A percentile compares a stretch with the other conserved stretches of the same genome.
These are phyloP conservation scores for Entelurus aequoreus DNA, from an alignment of 2,113 vertebrate species.

Conservation along the genomic window DNA sequence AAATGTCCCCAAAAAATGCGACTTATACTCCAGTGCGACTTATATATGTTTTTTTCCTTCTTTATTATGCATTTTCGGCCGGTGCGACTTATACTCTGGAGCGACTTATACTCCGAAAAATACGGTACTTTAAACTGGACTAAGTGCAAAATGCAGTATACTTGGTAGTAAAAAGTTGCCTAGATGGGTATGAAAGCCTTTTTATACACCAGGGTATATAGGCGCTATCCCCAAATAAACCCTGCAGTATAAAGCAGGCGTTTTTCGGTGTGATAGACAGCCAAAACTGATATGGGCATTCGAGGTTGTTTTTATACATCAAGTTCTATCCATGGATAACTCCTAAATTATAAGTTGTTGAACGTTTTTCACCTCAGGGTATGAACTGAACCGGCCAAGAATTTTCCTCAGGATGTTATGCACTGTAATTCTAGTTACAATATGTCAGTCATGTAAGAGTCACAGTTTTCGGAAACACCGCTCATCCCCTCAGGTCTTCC, in stretches of 20 bases:
- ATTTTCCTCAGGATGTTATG: too few species aligned
- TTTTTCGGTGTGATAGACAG: not conserved
- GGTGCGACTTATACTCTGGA: too few species aligned
- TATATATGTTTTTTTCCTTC: too few species aligned
- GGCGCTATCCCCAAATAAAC: not conserved
- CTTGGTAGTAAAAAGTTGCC: not conserved
- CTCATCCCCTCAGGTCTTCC: not conserved
- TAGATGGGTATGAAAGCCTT: not conserved
- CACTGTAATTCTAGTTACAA: too few species aligned
- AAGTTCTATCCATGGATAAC: too few species aligned
- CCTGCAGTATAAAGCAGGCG: too few species aligned
- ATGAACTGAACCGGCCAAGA: not conserved
- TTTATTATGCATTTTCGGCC: too few species aligned
- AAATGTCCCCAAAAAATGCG: too few species aligned
- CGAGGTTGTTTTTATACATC: too few species aligned
- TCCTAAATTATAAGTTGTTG: too few species aligned
- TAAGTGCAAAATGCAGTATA: not conserved
- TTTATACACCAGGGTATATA: not conserved
- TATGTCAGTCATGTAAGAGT: not conserved
- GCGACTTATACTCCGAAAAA: too few species aligned
- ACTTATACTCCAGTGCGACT: too few species aligned
- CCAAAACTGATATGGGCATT: not conserved
- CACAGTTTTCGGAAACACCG: conserved; percentile 16
- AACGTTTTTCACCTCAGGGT: not conserved
- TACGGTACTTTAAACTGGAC: not conserved